Evolutionary conservation across 1,140 invertebrate species (phyloP), one percentile per base, ranked within the genome.

Genomic region (Apis cerana): DNA sequence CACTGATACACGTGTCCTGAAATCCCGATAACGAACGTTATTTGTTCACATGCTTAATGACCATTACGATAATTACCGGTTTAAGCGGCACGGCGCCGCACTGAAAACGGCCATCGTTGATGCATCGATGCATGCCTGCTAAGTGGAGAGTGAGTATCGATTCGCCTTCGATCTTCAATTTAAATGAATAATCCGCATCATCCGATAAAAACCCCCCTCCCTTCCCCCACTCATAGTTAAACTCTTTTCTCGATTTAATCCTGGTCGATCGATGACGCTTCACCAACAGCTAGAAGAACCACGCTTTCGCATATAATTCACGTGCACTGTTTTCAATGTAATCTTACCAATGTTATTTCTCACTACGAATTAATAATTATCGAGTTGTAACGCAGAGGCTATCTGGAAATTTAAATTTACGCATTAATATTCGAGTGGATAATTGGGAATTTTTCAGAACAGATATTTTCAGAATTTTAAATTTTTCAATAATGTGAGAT

Each of bases 1-100:
- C 64, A 58, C 64, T 61, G 85, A 78, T 77, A 83, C 82, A 74
- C 77, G 81, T 74, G 82, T 67, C 85, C 50, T 74, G 82, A 79
- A 87, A 84, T 83, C 80, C 64, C 67, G 86, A 75, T 86, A 87
- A 87, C 86, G 74, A 84, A 83, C 85, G 71, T 84, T 86, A 87
- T 87, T 87, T 87, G 82, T 74, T 86, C 76, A 81, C 72, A 17
- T 62, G 76, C 72, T 74, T 75, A 78, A 75, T 75, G 62, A 76
- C 76, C 81, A 82, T 83, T 86, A 86, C 85, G 76, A 56, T 86
- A 86, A 86, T 87, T 87, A 86, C 77, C 72, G 62, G 85, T 83
- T 87, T 87, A 86, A 87, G 43, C 70, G 70, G 64, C 61, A 67
- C 33, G 33, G 33, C 54, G 54, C 59, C 56, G 65, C 70, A 54